Evolutionary conservation across 1,140 invertebrate species (phyloP).

Genomic region (Colletes latitarsis): DNA sequence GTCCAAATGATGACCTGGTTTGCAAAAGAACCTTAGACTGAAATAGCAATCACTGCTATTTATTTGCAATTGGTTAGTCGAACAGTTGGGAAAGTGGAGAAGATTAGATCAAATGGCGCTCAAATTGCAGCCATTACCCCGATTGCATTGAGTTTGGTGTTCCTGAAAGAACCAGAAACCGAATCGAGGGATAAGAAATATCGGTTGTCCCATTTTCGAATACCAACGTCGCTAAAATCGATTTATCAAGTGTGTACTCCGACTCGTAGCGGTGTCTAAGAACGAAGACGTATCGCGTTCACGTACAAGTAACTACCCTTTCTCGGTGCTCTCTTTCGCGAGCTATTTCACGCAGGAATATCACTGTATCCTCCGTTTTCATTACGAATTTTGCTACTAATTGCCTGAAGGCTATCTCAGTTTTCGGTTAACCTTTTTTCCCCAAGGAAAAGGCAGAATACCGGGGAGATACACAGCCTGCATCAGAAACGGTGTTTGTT

Average conservation of each 20-base stretch:
- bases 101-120: neutral
- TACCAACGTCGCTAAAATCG: neutral
- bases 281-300: neutral
- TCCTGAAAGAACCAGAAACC: neutral
- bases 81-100: neutral
- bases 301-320: too few species aligned
- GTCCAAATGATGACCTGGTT: too few species aligned
- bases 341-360: too few species aligned
- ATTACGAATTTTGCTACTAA: neutral
- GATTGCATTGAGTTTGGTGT: constrained; percentile 9
- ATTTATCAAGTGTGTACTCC: neutral
- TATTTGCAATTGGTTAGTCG: constrained; percentile 1
- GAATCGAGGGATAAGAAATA: neutral
- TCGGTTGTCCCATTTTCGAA: neutral
- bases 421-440: neutral
- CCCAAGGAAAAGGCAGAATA: neutral
- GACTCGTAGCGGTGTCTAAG: neutral
- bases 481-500: neutral
- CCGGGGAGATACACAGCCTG: neutral
- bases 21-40: neutral
- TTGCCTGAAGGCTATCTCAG: neutral
- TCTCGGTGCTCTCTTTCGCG: too few species aligned
- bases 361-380: too few species aligned
- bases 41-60: neutral
- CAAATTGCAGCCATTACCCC: constrained; percentile 32